Base-by-base conservation (phyloP, 1,140 invertebrate genomes). In the Reticulitermes speratus region DNA sequence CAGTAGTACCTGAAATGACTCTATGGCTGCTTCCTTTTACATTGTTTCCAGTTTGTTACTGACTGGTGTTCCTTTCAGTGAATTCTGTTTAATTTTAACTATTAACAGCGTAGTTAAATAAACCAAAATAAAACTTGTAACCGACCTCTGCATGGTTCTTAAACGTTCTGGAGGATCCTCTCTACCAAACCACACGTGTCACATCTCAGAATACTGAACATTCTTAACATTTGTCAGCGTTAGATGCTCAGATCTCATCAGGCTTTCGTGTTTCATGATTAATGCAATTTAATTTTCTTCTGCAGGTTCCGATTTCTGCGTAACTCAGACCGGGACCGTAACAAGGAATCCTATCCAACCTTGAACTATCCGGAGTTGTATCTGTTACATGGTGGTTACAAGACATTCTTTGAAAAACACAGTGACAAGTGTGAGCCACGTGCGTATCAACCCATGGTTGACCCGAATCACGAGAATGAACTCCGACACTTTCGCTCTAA, bases 311-410 rank as follows among this genome's bases (percentile, higher is more conserved):
- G 97, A 0, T 97, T 95, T 90, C 91, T 99, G 11, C 94, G 99
- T 0, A 95, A 95, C 83, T 91, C 94, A 32, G 99, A 99, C 91
- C 93, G 99, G 2, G 92, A 94, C 82, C 90, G 93, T 8, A 98
- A 99, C 90, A 94, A 94, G 84, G 95, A 96, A 69, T 93, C 93
- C 84, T 99, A 99, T 91, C 99, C 99, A 0, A 92, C 93, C 0
- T 92, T 99, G 0, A 93, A 96, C 89, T 99, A 98, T 92, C 98
- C 98, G 0, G 99, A 99, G 91, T 91, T 99, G 16, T 99, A 99
- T 90, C 91, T 99, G 0, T 93, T 99, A 12, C 95, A 98, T 89
- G 97, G 97, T 1, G 99, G 99, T 8, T 99, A 99, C 92, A 95
- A 97, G 88, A 93, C 94, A 52, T 99, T 99, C 91, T 99, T 94